Evolutionary conservation across 2,113 vertebrate species (phyloP), one percentile per base, ranked within the genome.

Genomic region (Danionella cerebrum): DNA sequence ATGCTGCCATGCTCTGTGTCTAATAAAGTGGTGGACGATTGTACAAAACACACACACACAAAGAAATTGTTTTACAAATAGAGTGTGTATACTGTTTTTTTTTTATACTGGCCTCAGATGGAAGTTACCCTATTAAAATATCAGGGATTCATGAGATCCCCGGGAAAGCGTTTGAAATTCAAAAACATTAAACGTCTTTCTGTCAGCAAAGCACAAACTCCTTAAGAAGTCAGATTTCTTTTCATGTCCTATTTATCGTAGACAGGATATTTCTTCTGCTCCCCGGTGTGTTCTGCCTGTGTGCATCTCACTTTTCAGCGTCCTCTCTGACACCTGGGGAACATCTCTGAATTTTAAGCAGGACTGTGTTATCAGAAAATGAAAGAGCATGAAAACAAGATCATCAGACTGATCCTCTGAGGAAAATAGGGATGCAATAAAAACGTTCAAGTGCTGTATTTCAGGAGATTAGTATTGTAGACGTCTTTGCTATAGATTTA

Each of bases 271-370:
- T 31, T 13, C 11, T n/a, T 57, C 21, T 58, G 21, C 36, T 19
- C 44, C 62, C 45, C 27, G 42, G 47, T 38, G 66, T 31, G 48
- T 54, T 52, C 18, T 21, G 39, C 48, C 25, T 25, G 66, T 57
- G 53, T 65, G 53, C 55, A 57, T 39, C 57, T 21, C 29, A 44
- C 70, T 66, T 71, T 59, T 74, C 18, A 39, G 60, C 69, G 50
- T 73, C 42, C 41, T 13, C n/a, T 13, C 29, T 22, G 21, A 72
- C 45, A 54, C 55, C 35, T 24, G 21, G 21, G 33, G 65, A 69
- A 33, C 29, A 14, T 42, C 47, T 13, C 55, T 55, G 63, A 73
- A 73, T 76, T 33, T 22, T 38, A 73, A 73, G 64, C n/a, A 66
- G 68, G 13, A 1, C 51, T 51, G 38, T 63, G 25, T 16, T 42